Base-by-base conservation (phyloP, 2,113 vertebrate species). In the Antigone vipio region DNA sequence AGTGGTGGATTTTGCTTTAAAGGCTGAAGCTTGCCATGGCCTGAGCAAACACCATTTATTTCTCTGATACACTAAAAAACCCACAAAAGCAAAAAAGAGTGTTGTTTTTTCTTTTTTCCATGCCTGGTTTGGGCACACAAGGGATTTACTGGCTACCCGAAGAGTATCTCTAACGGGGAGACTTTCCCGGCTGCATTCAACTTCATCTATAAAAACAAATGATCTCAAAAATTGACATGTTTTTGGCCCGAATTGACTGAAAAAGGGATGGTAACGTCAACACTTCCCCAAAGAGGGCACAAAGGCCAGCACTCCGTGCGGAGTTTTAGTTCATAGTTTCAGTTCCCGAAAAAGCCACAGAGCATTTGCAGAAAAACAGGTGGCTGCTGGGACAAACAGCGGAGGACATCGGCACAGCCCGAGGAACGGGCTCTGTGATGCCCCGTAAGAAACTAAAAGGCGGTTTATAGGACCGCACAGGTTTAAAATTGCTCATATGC, bases 341-440 rank as follows among this genome's bases (percentile, higher is more conserved):
- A 0, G 44, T 55, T 88, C 71, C 80, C 52, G 49, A 56, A 56
- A 76, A 79, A 79, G 11, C 5, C 3, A 2, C 6, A 12, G 67
- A 72, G 2, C 9, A 9, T 20, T 50, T 27, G 6, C 10, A 21
- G n/a, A 45, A 45, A 64, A 85, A 2, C 15, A 32, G 26, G 32
- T 3, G 4, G 56, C 19, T 63, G 21, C n/a, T 47, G 1, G 5
- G 16, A 3, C 6, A 38, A 29, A 22, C 3, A 60, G 13, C 0
- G 0, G 58, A 72, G 27, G 42, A 24, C 15, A 40, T 0, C 0
- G 1, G 73, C 49, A 29, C 4, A 22, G 26, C 24, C 80, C 2
- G 0, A 45, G 53, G 71, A 52, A 47, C 17, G 63, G 16, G 35
- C 27, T 60, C 53, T 4, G 0, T 14, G 5, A 2, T 29, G 45